Evolutionary conservation across 1,140 invertebrate species (phyloP).

Genomic region (Bursaphelenchus mucronatus): DNA sequence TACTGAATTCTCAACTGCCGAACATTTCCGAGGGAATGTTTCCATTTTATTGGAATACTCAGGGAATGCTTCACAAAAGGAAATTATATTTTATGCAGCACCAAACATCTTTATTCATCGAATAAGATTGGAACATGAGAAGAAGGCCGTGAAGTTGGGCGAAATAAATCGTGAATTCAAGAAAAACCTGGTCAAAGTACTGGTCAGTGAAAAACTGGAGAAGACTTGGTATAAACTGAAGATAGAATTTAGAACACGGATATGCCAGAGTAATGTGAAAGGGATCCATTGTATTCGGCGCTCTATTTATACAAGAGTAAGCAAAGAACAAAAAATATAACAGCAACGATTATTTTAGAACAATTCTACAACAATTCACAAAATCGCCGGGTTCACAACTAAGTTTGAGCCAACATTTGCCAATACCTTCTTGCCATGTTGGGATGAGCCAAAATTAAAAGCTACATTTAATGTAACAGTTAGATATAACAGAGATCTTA

Average conservation of each 20-base stretch:
- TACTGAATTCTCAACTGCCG: constrained; percentile 44
- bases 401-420: constrained; percentile 92
- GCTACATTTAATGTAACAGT: constrained; percentile 70
- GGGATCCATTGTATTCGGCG: constrained; percentile 43
- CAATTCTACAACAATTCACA: constrained; percentile 29
- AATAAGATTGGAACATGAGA: constrained; percentile 27
- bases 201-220: constrained; percentile 38
- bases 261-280: constrained; percentile 51
- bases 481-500: constrained; percentile 48
- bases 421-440: constrained; percentile 86
- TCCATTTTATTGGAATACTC: constrained; percentile 56
- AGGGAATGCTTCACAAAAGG: constrained; percentile 52
- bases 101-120: constrained; percentile 56
- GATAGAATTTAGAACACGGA: constrained; percentile 54
- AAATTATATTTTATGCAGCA: constrained; percentile 55
- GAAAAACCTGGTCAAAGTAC: constrained; percentile 41
- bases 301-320: constrained; percentile 12
- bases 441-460: constrained; percentile 88
- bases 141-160: constrained; percentile 31
- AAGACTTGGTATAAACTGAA: constrained; percentile 45
- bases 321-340: constrained; percentile 3
- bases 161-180: constrained; percentile 48
- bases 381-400: constrained; percentile 68
- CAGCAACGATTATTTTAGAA: constrained; percentile 40
- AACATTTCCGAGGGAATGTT: constrained; percentile 50